Evolutionary conservation across 1,140 invertebrate species (phyloP), one percentile per base, ranked within the genome.

Genomic region (Drosophila novamexicana): DNA sequence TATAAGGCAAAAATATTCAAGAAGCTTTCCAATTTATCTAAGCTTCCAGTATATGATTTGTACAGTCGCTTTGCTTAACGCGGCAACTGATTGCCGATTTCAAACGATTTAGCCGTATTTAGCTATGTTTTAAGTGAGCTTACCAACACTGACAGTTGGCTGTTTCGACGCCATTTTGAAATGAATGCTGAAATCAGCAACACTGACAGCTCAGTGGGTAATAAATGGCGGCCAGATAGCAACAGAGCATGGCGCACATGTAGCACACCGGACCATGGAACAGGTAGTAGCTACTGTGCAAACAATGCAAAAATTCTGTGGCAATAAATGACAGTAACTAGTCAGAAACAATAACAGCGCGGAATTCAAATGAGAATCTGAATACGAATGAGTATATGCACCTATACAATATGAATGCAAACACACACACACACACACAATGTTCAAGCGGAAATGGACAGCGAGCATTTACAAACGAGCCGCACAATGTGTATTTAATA

Each of bases 241-340:
- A 1, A 10, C 12, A 14, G 32, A 66, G 32, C 52, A 18, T 58
- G 40, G 29, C 29, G 32, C 52, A 34, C n/a, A 45, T 18, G 4
- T 0, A 29, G 22, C 32, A 36, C 10, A 49, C 58, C 42, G 34
- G 22, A 36, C 10, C 59, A 9, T 9, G 9, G 16, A 54, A 50
- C 56, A 75, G 75, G 79, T 75, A 77, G 39, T 42, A 22, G 44
- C 22, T 29, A 22, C 18, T 45, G 54, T 79, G 69, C 37, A 72
- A 83, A 89, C 79, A 88, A 80, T 75, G 69, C 79, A 65, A 58
- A 78, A 88, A 77, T 86, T 12, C 52, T 56, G 59, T 52, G 61
- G 52, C 84, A 75, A 83, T 83, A 77, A 80, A 80, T 89, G 84
- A 72, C 79, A 83, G 67, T 77, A 83, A 69, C 84, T 59, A 84